Evolutionary conservation across 2,113 vertebrate species (phyloP).

Genomic region (Corythoichthys intestinalis): DNA sequence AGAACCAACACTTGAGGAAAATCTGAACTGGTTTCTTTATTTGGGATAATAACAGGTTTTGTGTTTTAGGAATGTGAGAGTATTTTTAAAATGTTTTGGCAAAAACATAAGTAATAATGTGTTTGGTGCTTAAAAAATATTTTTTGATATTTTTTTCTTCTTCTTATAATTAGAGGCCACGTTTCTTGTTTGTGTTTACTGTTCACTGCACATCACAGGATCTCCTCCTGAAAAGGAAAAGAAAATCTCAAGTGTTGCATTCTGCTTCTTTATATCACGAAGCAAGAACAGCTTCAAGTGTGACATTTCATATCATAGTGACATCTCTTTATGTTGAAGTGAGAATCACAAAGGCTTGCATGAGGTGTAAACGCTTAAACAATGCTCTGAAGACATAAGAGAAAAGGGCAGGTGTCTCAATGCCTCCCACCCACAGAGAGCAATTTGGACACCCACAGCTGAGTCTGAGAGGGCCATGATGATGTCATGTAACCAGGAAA

Average conservation of each 20-base stretch:
- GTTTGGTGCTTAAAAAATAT: background rate
- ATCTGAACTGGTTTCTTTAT: slow-evolving; percentile 3
- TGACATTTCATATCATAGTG: slow-evolving; percentile 15
- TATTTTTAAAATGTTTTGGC: background rate
- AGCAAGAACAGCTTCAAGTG: slow-evolving; percentile 13
- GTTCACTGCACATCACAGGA: slow-evolving; percentile 5
- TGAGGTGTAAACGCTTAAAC: slow-evolving; percentile 49
- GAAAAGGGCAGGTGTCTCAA: slow-evolving; percentile 26
- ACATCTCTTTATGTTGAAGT: slow-evolving; percentile 11
- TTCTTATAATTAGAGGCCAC: background rate
- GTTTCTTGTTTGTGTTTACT: background rate
- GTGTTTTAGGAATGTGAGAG: background rate
- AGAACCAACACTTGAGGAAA: slow-evolving; percentile 8
- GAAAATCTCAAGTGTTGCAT: slow-evolving; percentile 10
- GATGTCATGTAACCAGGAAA: slow-evolving; percentile 48
- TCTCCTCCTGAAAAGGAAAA: background rate
- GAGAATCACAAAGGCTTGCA: slow-evolving; percentile 15
- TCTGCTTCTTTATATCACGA: slow-evolving; percentile 4
- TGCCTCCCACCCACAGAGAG: slow-evolving; percentile 30
- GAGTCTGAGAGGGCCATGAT: slow-evolving; percentile 25
- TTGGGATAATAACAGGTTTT: background rate
- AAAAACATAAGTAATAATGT: slow-evolving; percentile 9
- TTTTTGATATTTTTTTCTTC: background rate
- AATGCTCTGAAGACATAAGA: slow-evolving; percentile 15
- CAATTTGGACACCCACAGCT: slow-evolving; percentile 22